Conservation (phyloP, 2,888 invertebrate species). For the Lissonota sp. region DNA sequence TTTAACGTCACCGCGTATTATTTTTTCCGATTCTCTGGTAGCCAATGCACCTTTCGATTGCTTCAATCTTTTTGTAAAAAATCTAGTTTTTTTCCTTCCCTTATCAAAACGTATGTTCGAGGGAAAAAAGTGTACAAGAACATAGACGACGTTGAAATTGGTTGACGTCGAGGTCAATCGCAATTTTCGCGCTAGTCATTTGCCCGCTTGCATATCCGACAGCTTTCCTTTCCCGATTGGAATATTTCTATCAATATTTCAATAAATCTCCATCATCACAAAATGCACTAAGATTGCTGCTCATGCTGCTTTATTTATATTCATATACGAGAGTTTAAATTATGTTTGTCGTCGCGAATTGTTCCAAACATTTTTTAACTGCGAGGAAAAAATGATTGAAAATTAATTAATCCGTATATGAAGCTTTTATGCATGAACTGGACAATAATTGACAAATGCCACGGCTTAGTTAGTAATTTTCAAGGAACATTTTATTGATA, state of each 20-base stretch:
- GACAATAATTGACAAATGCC: too few relatives aligned
- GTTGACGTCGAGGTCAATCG: conserved; percentile 64
- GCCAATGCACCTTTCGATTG: conserved; percentile 1
- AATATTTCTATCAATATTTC: conserved; percentile 66
- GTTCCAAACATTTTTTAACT: too few relatives aligned
- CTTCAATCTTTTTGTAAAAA: conserved; percentile 11
- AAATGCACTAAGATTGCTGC: conserved; percentile 36
- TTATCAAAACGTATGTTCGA: conserved; percentile 8
- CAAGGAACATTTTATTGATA: too few relatives aligned
- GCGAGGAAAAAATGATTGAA: too few relatives aligned
- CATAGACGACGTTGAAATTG: conserved; percentile 70
- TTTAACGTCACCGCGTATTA: neutral
- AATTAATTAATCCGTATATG: too few relatives aligned
- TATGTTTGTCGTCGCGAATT: too few relatives aligned
- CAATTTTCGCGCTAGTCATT: conserved; percentile 80
- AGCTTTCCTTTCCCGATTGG: conserved; percentile 69
- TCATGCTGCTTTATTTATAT: neutral
- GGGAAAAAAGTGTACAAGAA: conserved; percentile 18
- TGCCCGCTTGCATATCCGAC: conserved; percentile 78
- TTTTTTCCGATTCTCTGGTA: conserved; percentile 17
- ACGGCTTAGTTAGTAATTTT: too few relatives aligned
- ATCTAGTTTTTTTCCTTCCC: neutral
- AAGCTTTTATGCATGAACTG: too few relatives aligned
- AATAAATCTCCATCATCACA: conserved; percentile 71
- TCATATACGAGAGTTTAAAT: neutral